Percentiles rank a stretch among this genome's conserved stretches.
Conservation (phyloP, 2,113 vertebrate genomes). For the Procavia capensis region DNA sequence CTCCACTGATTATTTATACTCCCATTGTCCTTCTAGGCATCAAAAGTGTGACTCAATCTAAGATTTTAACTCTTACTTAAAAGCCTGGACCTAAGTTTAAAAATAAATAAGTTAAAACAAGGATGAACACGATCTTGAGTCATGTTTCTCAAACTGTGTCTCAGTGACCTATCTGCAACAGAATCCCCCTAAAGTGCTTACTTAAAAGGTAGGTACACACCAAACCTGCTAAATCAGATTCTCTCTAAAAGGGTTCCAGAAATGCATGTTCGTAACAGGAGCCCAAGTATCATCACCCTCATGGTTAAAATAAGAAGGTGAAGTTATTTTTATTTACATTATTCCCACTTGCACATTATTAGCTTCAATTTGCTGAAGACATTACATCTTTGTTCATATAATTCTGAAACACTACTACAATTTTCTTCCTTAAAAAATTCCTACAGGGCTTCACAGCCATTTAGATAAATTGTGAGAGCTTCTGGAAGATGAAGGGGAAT, state of each 20-base stretch:
- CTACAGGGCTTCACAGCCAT: background rate
- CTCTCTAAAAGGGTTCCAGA: background rate
- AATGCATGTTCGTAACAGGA: background rate
- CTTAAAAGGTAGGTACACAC: background rate
- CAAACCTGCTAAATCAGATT: background rate
- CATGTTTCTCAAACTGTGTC: conserved; percentile 22
- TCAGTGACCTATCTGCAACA: background rate
- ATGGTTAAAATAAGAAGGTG: conserved; percentile 1
- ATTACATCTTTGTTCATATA: conserved; percentile 19
- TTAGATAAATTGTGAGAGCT: conserved; percentile 31
- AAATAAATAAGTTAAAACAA: conserved; percentile 50
- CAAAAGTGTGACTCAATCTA: background rate
- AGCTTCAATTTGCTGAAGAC: conserved; percentile 59
- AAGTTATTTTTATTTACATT: background rate
- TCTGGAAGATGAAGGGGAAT: background rate
- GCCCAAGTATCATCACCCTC: background rate
- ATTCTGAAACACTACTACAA: conserved; percentile 7
- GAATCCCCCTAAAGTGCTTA: background rate
- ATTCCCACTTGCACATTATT: background rate
- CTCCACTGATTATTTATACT: conserved; percentile 31
- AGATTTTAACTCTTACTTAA: conserved; percentile 24
- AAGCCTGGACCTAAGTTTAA: background rate
- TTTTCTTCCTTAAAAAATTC: background rate
- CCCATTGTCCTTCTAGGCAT: background rate
- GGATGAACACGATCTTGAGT: background rate